A percentile compares a stretch with the other conserved stretches of the same genome.
Conservation (phyloP, 2,888 invertebrate species). For the Andrena camellia region DNA sequence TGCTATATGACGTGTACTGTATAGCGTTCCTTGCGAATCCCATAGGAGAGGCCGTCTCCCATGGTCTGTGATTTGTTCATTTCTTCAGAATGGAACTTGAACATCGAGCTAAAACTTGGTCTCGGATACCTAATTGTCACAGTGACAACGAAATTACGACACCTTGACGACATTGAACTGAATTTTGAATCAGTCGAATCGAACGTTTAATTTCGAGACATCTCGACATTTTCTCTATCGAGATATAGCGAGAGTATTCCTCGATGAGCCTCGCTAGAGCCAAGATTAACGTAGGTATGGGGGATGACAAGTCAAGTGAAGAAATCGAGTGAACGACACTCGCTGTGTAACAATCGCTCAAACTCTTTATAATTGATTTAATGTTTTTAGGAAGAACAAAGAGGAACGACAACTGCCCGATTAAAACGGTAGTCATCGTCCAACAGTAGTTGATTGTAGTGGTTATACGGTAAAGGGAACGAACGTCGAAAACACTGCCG, state of each 20-base stretch:
- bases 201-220: neutral
- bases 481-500: slow-evolving; percentile 37
- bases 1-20: neutral
- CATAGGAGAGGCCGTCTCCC: neutral
- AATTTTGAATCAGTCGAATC: neutral
- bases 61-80: too few relatives aligned
- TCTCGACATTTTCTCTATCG: neutral
- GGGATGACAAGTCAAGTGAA: neutral
- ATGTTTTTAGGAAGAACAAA: slow-evolving; percentile 12
- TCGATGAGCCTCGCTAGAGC: neutral
- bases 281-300: neutral
- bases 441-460: neutral
- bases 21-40: neutral
- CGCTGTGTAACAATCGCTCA: slow-evolving; percentile 60
- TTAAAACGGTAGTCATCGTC: neutral
- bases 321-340: slow-evolving; percentile 2
- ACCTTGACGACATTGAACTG: neutral
- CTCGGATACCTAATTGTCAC: neutral
- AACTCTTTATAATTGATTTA: slow-evolving; percentile 62
- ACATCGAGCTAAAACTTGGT: neutral
- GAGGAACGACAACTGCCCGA: slow-evolving; percentile 4
- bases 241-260: neutral
- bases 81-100: neutral
- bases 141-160: neutral
- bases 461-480: neutral